phyloP scores from a whole-genome alignment of 2,888 invertebrate genomes.

The Teinopalpus imperialis region DNA sequence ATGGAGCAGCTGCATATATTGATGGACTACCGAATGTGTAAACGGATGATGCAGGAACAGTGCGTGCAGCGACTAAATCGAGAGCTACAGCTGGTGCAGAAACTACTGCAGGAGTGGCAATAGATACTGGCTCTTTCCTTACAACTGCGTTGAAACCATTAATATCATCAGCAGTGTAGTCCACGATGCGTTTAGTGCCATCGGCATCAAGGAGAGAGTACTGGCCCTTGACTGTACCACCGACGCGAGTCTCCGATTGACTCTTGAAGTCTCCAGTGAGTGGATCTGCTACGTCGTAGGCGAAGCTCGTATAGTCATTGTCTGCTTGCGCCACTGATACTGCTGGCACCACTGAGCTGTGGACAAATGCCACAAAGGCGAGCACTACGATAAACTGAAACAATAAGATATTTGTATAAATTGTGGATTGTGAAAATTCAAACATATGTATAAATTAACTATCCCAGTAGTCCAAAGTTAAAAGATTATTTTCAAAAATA shows the following conservation, averaged over 20 bases:
- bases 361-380: constrained; percentile 62
- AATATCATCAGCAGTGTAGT: constrained; percentile 76
- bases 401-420: too few relatives aligned
- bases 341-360: constrained; percentile 72
- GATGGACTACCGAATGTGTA: not conserved
- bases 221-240: constrained; percentile 74
- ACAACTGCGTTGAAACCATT: constrained; percentile 81
- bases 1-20: constrained; percentile 25
- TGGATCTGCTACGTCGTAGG: constrained; percentile 79
- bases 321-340: too few relatives aligned
- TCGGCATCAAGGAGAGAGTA: constrained; percentile 79
- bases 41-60: too few relatives aligned
- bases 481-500: too few relatives aligned
- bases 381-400: constrained; percentile 70
- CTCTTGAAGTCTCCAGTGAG: constrained; percentile 81
- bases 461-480: too few relatives aligned
- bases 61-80: constrained; percentile 26
- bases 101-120: constrained; percentile 31
- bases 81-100: constrained; percentile 30
- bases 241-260: constrained; percentile 74
- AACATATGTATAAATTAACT: too few relatives aligned
- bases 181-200: constrained; percentile 77
- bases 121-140: constrained; percentile 66
- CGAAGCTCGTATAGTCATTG: constrained; percentile 65
- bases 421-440: too few relatives aligned